Base-by-base conservation (phyloP, 2,113 vertebrate species). In the Nyctibius bracteatus region DNA sequence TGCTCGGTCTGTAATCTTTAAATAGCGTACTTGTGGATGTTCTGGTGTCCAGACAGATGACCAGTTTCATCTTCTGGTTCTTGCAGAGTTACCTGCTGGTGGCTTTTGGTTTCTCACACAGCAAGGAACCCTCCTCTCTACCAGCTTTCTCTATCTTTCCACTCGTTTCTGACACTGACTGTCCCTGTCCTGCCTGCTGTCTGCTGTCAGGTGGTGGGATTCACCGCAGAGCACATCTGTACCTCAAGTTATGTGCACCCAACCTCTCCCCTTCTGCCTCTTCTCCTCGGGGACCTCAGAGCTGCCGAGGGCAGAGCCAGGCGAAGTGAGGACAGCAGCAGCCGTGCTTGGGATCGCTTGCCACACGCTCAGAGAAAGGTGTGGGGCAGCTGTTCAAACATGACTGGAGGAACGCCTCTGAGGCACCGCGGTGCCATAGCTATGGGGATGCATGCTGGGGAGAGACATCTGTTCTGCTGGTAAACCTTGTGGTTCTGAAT, bases 391-490 rank as follows among this genome's bases (percentile, higher is more conserved):
- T 14, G 33, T 83, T 71, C 47, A 21, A 49, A 37, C 9, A 12
- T 0, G 3, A 14, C 12, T 8, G 9, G 31, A 75, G 58, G 39
- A 65, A 85, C 2, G 5, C 61, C 31, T 68, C 81, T 43, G 66
- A 62, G 75, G 67, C 1, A 0, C 33, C 1, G 2, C 1, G 1
- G n/a, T 70, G 61, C 65, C 61, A 13, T 6, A 46, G 71, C 68
- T 66, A 25, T 2, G 4, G 59, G 41, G 63, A 21, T 11, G 46
- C 46, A n/a, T 16, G 65, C 37, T 33, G 39, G 46, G 54, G n/a
- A 39, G 41, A 68, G 41, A 81, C 61, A 65, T 37, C 35, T 41
- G 33, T 30, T 91, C 46, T 62, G 33, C 10, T 8, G 28, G 51
- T 87, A 84, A 74, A 46, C 35, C 21, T 33, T 33, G 59, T 2